These are phyloP conservation scores for Megalops atlanticus DNA, from an alignment of 2,113 vertebrate species.

Conservation along the genomic window DNA sequence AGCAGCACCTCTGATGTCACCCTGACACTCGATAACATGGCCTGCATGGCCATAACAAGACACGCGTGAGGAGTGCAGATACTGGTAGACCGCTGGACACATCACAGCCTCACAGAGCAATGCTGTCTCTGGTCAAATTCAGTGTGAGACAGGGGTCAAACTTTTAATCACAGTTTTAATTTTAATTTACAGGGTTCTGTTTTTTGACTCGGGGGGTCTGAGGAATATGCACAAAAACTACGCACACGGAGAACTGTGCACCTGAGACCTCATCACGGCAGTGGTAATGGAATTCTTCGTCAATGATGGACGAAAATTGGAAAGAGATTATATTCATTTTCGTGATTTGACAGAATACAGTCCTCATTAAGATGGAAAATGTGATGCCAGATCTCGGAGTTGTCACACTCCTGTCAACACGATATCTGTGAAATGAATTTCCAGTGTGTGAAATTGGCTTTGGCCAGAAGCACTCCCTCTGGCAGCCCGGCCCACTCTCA, in stretches of 20 bases:
- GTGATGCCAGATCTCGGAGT: not conserved
- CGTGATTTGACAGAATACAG: not conserved
- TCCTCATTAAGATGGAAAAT: not conserved
- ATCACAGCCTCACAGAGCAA: not conserved
- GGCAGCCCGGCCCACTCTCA: not conserved
- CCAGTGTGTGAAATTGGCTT: not conserved
- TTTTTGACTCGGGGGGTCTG: not conserved
- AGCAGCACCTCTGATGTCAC: constrained; percentile 1
- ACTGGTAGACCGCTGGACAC: not conserved
- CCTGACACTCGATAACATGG: not conserved
- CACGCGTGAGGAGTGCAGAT: not conserved
- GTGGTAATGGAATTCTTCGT: not conserved
- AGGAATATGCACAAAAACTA: not conserved
- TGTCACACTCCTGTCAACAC: constrained; percentile 6
- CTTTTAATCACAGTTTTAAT: not conserved
- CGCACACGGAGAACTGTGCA: not conserved
- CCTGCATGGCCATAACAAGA: not conserved
- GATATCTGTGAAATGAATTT: not conserved
- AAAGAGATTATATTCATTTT: not conserved
- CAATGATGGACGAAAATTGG: not conserved
- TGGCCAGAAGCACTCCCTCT: not conserved
- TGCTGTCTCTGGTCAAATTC: not conserved
- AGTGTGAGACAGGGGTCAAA: not conserved
- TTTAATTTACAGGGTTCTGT: not conserved
- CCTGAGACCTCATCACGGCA: not conserved